phyloP scores from a whole-genome alignment of 2,888 invertebrate species.

The Sepioteuthis lessoniana region DNA sequence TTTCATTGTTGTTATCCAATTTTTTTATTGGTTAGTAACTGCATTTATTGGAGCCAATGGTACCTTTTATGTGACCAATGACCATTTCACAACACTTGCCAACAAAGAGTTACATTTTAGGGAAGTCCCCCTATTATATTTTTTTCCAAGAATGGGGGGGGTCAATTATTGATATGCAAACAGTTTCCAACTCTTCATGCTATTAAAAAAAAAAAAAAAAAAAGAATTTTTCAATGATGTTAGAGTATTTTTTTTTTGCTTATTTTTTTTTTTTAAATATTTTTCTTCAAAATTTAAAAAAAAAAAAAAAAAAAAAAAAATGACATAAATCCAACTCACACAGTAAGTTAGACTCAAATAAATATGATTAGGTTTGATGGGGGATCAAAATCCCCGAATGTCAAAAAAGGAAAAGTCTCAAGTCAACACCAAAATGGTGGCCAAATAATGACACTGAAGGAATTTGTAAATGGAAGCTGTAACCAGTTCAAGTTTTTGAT shows the following conservation, averaged over 20 bases:
- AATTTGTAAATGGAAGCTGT: background rate
- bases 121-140: background rate
- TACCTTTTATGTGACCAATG: background rate
- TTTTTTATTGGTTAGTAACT: background rate
- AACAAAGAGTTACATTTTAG: background rate
- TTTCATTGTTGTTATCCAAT: background rate
- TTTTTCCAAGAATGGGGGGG: background rate
- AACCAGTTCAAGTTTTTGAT: background rate
- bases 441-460: background rate
- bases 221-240: background rate
- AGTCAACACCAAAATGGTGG: background rate
- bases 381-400: background rate
- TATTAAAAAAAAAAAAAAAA: background rate
- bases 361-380: background rate
- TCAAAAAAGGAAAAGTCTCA: background rate
- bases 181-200: background rate
- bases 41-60: background rate
- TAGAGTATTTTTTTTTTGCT: background rate
- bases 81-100: slow-evolving; percentile 2
- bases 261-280: background rate
- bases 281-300: background rate
- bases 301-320: too few species aligned
- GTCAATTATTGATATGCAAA: background rate
- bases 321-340: background rate
- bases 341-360: background rate